These are phyloP conservation scores for Phania funesta DNA, from an alignment of 2,888 invertebrate species.

Conservation along the genomic window DNA sequence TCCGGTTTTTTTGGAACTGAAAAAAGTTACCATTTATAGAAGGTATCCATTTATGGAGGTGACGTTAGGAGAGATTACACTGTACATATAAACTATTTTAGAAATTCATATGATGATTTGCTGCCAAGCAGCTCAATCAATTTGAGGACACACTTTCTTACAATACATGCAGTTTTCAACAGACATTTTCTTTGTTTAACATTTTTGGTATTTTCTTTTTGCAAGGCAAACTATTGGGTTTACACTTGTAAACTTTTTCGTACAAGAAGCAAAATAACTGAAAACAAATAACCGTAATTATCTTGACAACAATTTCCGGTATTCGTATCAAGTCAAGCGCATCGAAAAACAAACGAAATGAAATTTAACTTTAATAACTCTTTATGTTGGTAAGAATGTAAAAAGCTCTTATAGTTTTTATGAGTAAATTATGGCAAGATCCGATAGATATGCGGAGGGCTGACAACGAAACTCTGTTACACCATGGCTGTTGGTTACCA, in stretches of 20 bases:
- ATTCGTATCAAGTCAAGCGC: conserved; percentile 78
- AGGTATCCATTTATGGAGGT: too few relatives aligned
- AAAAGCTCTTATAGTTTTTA: conserved; percentile 34
- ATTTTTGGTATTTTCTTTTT: neutral
- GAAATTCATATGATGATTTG: conserved; percentile 10
- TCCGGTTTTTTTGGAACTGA: too few relatives aligned
- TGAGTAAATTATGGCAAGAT: neutral
- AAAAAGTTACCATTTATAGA: too few relatives aligned
- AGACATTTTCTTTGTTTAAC: conserved; percentile 20
- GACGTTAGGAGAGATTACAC: too few relatives aligned
- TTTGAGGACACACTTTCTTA: neutral
- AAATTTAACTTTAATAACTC: conserved; percentile 67
- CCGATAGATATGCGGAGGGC: neutral
- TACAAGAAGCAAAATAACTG: conserved; percentile 40
- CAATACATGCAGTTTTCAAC: neutral
- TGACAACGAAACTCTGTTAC: too few relatives aligned
- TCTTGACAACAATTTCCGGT: conserved; percentile 81
- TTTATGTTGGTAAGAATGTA: conserved; percentile 43
- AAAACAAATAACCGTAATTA: conserved; percentile 80
- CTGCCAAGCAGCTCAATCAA: neutral
- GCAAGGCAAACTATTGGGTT: neutral
- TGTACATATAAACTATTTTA: neutral
- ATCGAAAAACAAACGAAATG: conserved; percentile 62
- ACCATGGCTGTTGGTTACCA: too few relatives aligned
- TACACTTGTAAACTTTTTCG: conserved; percentile 19